Percentiles rank a stretch among this genome's conserved stretches.
Evolutionary conservation across 2,888 invertebrate species (phyloP).

Genomic region (Amblyjoppa fuscipennis): DNA sequence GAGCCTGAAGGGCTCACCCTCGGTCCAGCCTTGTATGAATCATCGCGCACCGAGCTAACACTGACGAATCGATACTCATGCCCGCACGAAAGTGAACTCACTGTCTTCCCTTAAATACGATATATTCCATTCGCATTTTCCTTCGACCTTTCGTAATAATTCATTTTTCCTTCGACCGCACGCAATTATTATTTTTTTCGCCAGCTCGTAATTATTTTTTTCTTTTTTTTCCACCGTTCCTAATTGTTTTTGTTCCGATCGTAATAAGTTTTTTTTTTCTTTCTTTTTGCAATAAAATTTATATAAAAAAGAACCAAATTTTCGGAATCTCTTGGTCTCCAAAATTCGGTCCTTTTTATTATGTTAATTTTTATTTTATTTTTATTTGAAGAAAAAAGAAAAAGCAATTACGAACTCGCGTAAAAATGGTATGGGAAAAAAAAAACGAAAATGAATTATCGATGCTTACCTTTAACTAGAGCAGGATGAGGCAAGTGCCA

Average conservation of each 20-base stretch:
- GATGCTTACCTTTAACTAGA: slow-evolving; percentile 88
- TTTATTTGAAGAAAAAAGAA: too few species aligned
- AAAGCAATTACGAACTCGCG: too few species aligned
- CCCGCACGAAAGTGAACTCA: slow-evolving; percentile 12
- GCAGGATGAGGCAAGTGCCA: slow-evolving; percentile 86
- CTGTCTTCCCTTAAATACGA: slow-evolving; percentile 33
- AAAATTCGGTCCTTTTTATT: too few species aligned
- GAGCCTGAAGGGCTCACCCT: slow-evolving; percentile 77
- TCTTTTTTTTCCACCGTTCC: neutral
- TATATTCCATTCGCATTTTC: slow-evolving; percentile 50
- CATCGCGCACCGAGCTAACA: slow-evolving; percentile 76
- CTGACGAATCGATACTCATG: slow-evolving; percentile 69
- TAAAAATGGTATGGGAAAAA: neutral
- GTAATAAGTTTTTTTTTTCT: too few species aligned
- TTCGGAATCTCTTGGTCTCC: too few species aligned
- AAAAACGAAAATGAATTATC: neutral
- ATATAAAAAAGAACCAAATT: too few species aligned
- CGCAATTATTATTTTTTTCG: too few species aligned
- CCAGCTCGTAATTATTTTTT: neutral
- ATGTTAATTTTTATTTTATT: too few species aligned
- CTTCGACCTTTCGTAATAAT: neutral
- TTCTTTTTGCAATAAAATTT: too few species aligned
- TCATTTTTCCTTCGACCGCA: too few species aligned
- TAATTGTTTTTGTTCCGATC: neutral
- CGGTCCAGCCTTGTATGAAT: slow-evolving; percentile 82